Base-by-base conservation (phyloP, 2,113 vertebrate genomes). In the Alligator mississippiensis region DNA sequence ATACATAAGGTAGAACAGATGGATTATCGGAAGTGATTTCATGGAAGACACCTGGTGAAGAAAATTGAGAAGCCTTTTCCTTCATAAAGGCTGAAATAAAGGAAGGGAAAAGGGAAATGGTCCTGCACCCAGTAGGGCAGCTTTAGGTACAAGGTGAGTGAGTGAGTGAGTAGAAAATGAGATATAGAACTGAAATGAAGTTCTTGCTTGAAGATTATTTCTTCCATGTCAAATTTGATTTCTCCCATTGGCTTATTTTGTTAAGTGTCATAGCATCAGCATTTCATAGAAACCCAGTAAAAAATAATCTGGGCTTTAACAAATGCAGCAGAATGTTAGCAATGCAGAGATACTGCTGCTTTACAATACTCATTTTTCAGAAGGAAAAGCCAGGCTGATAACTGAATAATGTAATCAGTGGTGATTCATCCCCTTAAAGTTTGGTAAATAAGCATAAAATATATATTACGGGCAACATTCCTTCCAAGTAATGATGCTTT, bases 401-500 rank as follows among this genome's bases (percentile, higher is more conserved):
- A 68, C 60, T 81, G 91, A 93, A 92, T 94, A 96, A 95, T 83
- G 68, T 60, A 96, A 96, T 90, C 91, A 94, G 76, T 16, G 76
- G 30, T 61, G 92, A 93, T 93, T 94, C 79, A 87, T 68, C 90
- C 74, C 57, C 60, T 91, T 84, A 8, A 82, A 86, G 5, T 91
- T 84, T 75, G 47, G 59, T 76, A 93, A 96, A 95, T 85, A 93
- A 83, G 77, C 24, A 27, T 63, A 90, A 92, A 94, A 86, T 63
- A 72, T 13, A 6, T 58, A 59, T 77, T 80, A 17, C 54, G 6
- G 3, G 28, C 76, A 93, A 79, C 0, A 1, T 68, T 60, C 38
- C 86, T 92, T 3, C 80, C 47, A 10, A 78, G 72, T 9, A 14
- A 61, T 11, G 2, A 58, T 76, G 27, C 59, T 18, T 14, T 76